Percentiles rank a stretch among this genome's conserved stretches.
Conservation (phyloP, 2,797 vertebrate species). For the Arctocebus calabarensis region DNA sequence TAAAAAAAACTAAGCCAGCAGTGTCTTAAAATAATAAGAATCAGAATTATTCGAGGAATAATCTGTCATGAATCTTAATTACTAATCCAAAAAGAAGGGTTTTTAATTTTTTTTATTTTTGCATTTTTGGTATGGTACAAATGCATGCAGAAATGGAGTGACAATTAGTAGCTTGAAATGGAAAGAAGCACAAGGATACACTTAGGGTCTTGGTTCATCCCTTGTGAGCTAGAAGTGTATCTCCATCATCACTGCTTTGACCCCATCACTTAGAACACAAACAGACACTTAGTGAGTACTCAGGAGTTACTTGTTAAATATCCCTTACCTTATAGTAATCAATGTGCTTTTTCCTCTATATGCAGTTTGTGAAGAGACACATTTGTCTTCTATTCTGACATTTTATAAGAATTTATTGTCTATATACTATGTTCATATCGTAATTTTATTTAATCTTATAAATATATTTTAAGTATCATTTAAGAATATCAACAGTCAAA, state of each 20-base stretch:
- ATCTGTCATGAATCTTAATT: not conserved
- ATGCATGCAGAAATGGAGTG: not conserved
- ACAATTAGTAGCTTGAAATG: not conserved
- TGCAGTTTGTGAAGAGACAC: not conserved
- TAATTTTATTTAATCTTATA: slow-evolving; percentile 2
- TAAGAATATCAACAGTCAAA: not conserved
- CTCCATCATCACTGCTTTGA: not conserved
- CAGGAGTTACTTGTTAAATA: not conserved
- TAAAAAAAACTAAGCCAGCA: not conserved
- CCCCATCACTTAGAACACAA: not conserved
- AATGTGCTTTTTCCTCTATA: not conserved
- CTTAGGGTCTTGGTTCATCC: not conserved
- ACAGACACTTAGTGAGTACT: not conserved
- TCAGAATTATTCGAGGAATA: not conserved
- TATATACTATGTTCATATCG: not conserved
- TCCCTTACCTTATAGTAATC: not conserved
- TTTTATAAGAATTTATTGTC: not conserved
- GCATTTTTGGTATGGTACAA: not conserved
- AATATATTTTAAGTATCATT: not conserved
- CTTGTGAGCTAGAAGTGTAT: not conserved
- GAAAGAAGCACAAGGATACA: not conserved
- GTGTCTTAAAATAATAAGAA: slow-evolving; percentile 2
- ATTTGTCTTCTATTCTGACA: not conserved
- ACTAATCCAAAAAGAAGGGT: not conserved
- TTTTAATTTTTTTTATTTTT: not conserved